These are phyloP conservation scores for Tarsius wallacei DNA, from an alignment of 2,797 vertebrate species.

Conservation along the genomic window DNA sequence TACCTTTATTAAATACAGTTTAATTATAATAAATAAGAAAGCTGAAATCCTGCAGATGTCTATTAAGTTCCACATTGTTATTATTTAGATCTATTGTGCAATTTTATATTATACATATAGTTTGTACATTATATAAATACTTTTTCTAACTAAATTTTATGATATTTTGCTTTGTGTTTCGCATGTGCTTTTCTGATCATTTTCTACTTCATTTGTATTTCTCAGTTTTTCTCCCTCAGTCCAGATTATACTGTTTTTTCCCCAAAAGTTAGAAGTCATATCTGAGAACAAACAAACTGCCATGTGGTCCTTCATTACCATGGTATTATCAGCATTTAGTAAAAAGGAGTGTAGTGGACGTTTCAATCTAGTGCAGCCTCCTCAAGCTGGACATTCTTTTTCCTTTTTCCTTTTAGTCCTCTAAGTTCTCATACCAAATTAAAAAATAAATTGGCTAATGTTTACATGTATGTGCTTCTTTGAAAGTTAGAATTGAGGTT, in stretches of 20 bases:
- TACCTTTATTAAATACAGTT: conserved; percentile 53
- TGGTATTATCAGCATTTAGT: background rate
- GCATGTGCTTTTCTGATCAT: conserved; percentile 1
- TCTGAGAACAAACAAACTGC: conserved; percentile 18
- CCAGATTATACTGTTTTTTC: conserved; percentile 11
- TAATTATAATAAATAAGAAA: conserved; percentile 49
- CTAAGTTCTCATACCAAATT: conserved; percentile 9
- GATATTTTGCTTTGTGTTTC: conserved; percentile 60
- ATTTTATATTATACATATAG: conserved; percentile 2
- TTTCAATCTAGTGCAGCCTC: background rate
- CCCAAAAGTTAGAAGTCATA: background rate
- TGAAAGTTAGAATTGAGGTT: conserved; percentile 31
- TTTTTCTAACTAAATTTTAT: background rate
- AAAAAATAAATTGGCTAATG: conserved; percentile 49
- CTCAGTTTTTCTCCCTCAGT: conserved; percentile 56
- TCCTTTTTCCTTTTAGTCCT: background rate
- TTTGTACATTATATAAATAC: conserved; percentile 59
- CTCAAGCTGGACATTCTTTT: background rate
- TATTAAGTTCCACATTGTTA: conserved; percentile 34
- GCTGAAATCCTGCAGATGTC: conserved; percentile 51
- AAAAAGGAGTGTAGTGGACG: background rate
- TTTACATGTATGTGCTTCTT: conserved; percentile 48
- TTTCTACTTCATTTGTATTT: conserved; percentile 59
- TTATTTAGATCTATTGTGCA: conserved; percentile 37
- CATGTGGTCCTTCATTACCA: background rate